Evolutionary conservation across 2,113 vertebrate genomes (phyloP).

Genomic region (Coryphaenoides rupestris): DNA sequence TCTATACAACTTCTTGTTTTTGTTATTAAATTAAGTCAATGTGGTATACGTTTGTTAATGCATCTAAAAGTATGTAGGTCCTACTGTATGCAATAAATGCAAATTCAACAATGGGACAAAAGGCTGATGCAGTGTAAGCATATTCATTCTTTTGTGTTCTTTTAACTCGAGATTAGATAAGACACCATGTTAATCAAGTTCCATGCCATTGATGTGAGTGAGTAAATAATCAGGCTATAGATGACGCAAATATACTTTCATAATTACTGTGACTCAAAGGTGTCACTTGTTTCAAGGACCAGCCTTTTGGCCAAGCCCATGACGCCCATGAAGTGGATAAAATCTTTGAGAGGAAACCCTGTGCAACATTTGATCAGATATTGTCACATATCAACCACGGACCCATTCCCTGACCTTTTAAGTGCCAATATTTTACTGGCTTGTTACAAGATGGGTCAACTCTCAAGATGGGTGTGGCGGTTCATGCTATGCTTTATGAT

Average conservation of each 20-base stretch:
- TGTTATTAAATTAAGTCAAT: no score
- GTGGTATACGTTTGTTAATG: background rate
- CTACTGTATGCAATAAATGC: background rate
- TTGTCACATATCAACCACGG: no score
- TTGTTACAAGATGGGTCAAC: conserved; percentile 24
- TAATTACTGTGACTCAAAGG: conserved; percentile 13
- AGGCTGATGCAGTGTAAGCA: background rate
- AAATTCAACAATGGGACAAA: background rate
- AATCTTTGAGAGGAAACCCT: no score
- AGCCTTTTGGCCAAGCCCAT: no score
- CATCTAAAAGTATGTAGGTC: background rate
- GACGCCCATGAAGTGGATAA: no score
- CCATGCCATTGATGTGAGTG: conserved; percentile 2
- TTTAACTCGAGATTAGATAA: conserved; percentile 18
- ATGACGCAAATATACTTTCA: conserved; percentile 6
- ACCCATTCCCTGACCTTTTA: background rate
- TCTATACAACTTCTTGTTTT: no score
- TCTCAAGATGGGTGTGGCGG: conserved; percentile 8
- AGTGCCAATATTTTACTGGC: background rate
- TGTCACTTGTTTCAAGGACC: background rate
- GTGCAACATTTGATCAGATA: no score
- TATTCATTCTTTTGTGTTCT: background rate
- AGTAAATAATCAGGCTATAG: conserved; percentile 19
- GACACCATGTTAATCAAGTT: background rate
- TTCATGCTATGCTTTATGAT: conserved; percentile 13